A percentile compares a stretch with the other conserved stretches of the same genome.
These are phyloP conservation scores for Pygocentrus nattereri DNA, from an alignment of 2,797 vertebrate species.

Conservation along the genomic window DNA sequence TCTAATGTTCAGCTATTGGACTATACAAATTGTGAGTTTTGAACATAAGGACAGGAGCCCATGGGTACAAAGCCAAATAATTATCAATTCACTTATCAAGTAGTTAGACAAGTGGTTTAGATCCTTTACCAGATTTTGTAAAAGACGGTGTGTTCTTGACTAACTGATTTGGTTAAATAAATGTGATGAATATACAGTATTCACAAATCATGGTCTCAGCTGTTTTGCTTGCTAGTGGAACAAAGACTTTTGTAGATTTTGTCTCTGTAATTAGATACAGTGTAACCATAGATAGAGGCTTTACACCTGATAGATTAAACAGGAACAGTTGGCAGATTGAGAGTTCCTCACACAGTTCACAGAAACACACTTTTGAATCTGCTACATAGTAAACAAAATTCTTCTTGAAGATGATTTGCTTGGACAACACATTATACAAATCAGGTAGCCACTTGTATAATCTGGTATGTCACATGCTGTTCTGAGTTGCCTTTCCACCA, in stretches of 20 bases:
- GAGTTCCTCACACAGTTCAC: not conserved
- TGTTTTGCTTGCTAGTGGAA: conserved; percentile 8
- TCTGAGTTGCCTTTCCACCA: too few relatives aligned
- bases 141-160: not conserved
- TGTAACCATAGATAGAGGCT: not conserved
- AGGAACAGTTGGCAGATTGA: not conserved
- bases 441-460: too few relatives aligned
- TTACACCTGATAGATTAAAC: not conserved
- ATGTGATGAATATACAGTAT: conserved; percentile 3
- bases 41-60: too few relatives aligned
- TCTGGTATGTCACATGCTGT: too few relatives aligned
- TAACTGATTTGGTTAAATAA: conserved; percentile 1
- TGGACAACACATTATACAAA: not conserved
- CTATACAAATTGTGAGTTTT: not conserved
- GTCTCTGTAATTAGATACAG: conserved; percentile 2
- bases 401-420: not conserved
- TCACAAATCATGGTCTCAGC: not conserved
- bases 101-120: too few relatives aligned
- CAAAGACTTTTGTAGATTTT: conserved; percentile 7
- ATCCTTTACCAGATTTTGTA: too few relatives aligned
- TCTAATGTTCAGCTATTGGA: not conserved
- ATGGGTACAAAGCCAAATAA: too few relatives aligned
- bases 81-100: too few relatives aligned
- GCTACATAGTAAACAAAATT: not conserved
- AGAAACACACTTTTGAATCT: not conserved